Percentiles rank a stretch among this genome's conserved stretches.
Evolutionary conservation across 2,888 invertebrate species (phyloP).

Genomic region (Synergus japonicus): DNA sequence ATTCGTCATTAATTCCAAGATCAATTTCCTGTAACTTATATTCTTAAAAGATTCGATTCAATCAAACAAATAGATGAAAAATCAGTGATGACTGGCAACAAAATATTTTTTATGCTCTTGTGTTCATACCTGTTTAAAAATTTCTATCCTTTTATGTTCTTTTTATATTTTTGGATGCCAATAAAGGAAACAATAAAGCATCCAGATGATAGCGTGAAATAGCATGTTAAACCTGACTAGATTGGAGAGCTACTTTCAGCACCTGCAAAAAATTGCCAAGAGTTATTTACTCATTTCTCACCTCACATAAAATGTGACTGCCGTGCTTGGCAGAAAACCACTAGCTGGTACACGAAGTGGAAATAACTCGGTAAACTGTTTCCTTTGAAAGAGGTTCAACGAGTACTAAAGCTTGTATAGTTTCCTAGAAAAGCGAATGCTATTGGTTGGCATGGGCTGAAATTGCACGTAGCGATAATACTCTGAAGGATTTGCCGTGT

Average conservation of each 20-base stretch:
- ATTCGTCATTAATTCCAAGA: not conserved
- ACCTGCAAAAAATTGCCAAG: not conserved
- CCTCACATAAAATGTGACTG: conserved; percentile 16
- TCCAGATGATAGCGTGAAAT: not conserved
- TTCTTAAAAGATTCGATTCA: not conserved
- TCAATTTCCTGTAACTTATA: not conserved
- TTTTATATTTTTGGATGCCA: not conserved
- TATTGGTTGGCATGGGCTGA: conserved; percentile 42
- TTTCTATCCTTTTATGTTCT: not conserved
- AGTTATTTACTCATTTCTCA: conserved; percentile 33
- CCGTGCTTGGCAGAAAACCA: conserved; percentile 33
- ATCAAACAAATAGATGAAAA: no score
- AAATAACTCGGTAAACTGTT: conserved; percentile 46
- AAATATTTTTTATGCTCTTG: not conserved
- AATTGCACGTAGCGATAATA: conserved; percentile 42
- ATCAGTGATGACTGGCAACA: no score
- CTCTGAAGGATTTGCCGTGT: conserved; percentile 12
- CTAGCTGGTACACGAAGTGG: conserved; percentile 40
- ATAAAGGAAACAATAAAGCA: not conserved
- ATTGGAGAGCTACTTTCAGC: not conserved
- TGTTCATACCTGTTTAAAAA: not conserved
- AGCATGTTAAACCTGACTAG: not conserved
- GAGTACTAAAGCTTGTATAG: conserved; percentile 43
- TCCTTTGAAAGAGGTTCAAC: conserved; percentile 47
- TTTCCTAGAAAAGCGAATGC: conserved; percentile 45